phyloP scores from a whole-genome alignment of 2,888 invertebrate species.

The Tineola bisselliella region DNA sequence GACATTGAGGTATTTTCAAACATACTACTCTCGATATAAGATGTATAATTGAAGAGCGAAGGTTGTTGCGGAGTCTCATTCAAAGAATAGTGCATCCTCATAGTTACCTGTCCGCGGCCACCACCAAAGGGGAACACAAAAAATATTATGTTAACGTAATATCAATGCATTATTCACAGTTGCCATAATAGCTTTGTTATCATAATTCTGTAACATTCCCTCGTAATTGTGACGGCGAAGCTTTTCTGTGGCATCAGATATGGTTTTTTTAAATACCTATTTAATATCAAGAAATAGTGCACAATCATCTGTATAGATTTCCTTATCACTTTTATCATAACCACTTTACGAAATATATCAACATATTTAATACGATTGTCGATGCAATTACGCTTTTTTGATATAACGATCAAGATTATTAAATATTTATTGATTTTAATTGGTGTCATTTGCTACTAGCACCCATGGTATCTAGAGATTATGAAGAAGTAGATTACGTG shows the following conservation, averaged over 20 bases:
- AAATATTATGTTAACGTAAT: constrained; percentile 64
- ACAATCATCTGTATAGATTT: constrained; percentile 27
- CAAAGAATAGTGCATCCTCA: constrained; percentile 67
- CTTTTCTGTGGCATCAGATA: background rate
- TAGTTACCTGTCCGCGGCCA: constrained; percentile 64
- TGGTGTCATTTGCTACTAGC: background rate
- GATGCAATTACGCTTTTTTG: background rate
- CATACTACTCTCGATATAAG: constrained; percentile 16
- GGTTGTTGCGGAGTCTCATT: constrained; percentile 32
- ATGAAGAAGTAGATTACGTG: background rate
- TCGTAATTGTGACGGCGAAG: constrained; percentile 34
- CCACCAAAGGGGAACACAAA: constrained; percentile 58
- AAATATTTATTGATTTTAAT: background rate
- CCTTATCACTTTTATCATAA: background rate
- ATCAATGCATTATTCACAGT: constrained; percentile 59
- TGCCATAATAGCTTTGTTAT: constrained; percentile 64
- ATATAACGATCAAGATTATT: background rate
- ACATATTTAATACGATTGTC: background rate
- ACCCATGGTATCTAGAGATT: background rate
- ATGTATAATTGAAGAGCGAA: constrained; percentile 19
- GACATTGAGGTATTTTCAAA: background rate
- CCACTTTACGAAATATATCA: background rate
- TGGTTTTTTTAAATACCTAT: constrained; percentile 17
- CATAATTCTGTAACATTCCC: constrained; percentile 54
- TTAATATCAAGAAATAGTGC: constrained; percentile 33